A percentile compares a stretch with the other conserved stretches of the same genome.
Conservation (phyloP, 2,888 invertebrate species). For the Abrostola triplasia region DNA sequence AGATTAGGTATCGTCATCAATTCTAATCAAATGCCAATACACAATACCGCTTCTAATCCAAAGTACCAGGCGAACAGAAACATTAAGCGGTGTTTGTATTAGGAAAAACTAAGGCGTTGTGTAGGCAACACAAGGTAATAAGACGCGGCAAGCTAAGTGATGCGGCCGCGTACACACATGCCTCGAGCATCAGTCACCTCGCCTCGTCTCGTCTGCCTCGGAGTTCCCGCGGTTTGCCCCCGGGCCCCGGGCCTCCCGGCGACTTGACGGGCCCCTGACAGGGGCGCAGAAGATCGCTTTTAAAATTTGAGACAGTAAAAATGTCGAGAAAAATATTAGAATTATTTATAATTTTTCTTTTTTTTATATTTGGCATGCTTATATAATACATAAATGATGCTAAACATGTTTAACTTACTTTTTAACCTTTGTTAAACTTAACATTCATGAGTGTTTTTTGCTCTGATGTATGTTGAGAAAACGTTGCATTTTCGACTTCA, state of each 20-base stretch:
- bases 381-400: no score
- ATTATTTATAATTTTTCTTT: not conserved
- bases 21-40: slow-evolving; percentile 31
- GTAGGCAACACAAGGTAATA: slow-evolving; percentile 36
- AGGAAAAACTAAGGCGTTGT: slow-evolving; percentile 49
- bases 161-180: slow-evolving; percentile 58
- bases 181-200: slow-evolving; percentile 63
- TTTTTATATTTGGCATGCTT: not conserved
- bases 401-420: no score
- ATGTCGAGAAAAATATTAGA: not conserved
- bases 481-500: no score
- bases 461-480: no score
- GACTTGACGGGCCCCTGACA: not conserved
- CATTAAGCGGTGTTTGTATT: slow-evolving; percentile 38
- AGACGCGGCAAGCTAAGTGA: slow-evolving; percentile 56
- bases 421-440: no score
- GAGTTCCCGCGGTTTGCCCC: slow-evolving; percentile 49
- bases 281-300: not conserved
- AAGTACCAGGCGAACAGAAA: slow-evolving; percentile 50
- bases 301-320: not conserved
- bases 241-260: not conserved
- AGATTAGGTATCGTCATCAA: not conserved
- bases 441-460: no score
- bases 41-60: slow-evolving; percentile 50
- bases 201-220: slow-evolving; percentile 16